Evolutionary conservation across 92 coral and sea anemone species (phyloP).

Genomic region (Zoanthus sansibaricus): DNA sequence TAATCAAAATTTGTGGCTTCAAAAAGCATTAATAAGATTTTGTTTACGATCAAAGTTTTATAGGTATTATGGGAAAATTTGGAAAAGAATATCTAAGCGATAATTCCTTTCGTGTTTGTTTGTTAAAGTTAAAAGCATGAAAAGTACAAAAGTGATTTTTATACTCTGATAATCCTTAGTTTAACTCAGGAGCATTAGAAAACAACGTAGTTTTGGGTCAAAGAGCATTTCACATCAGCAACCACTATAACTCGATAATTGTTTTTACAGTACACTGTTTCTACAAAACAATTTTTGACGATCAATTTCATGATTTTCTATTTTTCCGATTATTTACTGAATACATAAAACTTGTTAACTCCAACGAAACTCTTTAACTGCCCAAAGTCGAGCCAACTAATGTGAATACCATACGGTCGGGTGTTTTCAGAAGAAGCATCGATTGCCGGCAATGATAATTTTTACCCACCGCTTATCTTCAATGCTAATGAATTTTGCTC

Average conservation of each 20-base stretch:
- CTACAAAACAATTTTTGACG: neutral
- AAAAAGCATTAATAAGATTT: neutral
- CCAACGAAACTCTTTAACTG: neutral
- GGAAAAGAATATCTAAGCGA: neutral
- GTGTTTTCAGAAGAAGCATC: neutral
- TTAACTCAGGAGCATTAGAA: too few relatives aligned
- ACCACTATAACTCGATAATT: too few relatives aligned
- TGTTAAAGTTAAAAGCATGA: neutral
- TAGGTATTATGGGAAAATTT: neutral
- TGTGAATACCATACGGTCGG: neutral
- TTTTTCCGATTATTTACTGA: neutral
- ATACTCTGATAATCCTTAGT: too few relatives aligned
- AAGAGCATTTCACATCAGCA: too few relatives aligned
- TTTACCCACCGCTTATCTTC: neutral
- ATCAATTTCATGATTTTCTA: neutral
- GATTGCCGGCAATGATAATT: neutral
- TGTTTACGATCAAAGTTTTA: neutral
- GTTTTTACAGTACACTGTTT: too few relatives aligned
- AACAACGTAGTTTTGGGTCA: too few relatives aligned
- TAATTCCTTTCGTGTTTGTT: neutral
- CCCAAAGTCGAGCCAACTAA: neutral
- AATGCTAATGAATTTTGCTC: neutral
- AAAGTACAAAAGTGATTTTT: too few relatives aligned
- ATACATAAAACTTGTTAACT: neutral
- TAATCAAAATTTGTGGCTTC: conserved; percentile 30